Evolutionary conservation across 1,140 invertebrate genomes (phyloP), one percentile per base, ranked within the genome.

Genomic region (Heliothis subflexa): DNA sequence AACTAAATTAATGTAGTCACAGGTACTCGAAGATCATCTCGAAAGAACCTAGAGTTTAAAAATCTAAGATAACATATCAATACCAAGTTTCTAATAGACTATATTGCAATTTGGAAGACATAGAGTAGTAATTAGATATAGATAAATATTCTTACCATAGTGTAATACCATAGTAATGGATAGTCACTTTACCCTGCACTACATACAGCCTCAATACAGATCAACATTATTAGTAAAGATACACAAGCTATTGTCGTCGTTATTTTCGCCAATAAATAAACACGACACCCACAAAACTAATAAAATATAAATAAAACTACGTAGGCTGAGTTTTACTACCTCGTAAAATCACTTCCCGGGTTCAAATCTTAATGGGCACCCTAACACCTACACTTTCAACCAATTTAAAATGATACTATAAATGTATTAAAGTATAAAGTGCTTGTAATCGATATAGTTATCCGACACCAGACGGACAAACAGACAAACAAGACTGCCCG

Each of bases 401-500:
- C 71, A 74, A 74, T 74, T 74, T 74, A 74, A 74, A 74, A 49
- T 74, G 71, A 74, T 61, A 55, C 21, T 49, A 74, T 74, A 74
- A 74, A 74, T 74, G 40, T 49, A 74, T 61, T 13, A 74, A 13
- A n/a, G 71, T 12, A 74, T 74, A 74, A 74, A 74, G 16, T 45
- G 18, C 18, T 16, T 74, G 71, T 74, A 74, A 74, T 74, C 55
- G 54, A 61, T 61, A 74, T 74, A 40, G 64, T 78, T 57, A 78
- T 57, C 52, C 50, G 59, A 59, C 54, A 78, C 52, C 28, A 57
- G 40, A 80, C 64, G 9, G 1, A 80, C 81, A 80, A 79, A 81
- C 80, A 84, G 80, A 82, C 76, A 72, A 82, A 81, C 81, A 79
- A 80, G 76, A 78, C 33, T 55, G 75, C 68, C 71, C 77, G 80